Evolutionary conservation across 2,113 vertebrate genomes (phyloP), one percentile per base, ranked within the genome.

Genomic region (Picathartes gymnocephalus): DNA sequence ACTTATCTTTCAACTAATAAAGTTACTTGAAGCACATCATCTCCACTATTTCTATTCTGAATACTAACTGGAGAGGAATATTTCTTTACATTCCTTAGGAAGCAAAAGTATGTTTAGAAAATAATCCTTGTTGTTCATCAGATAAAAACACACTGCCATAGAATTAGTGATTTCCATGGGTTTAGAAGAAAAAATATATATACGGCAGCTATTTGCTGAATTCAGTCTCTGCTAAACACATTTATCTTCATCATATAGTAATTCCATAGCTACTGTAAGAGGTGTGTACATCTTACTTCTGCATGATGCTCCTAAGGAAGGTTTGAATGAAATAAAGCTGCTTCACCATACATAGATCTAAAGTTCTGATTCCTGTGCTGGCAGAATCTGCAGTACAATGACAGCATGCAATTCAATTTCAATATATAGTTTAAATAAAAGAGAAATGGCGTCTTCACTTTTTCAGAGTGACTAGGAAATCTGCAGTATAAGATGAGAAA

Each of bases 401-500:
- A 47, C 27, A 85, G 28, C 19, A 53, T 28, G 13, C 35, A 45
- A 90, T 60, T 81, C 11, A 68, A 79, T 74, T 78, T 94, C 77
- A 85, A 95, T 48, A 69, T 42, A 54, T 53, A 93, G 96, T 33
- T 87, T 77, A 92, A 90, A 71, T 88, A 73, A 91, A 89, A 94
- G 33, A 88, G 11, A 90, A 89, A 81, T 16, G 9, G 27, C 50
- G 37, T 70, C 54, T 76, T 88, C 62, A 60, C 27, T 9, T 53
- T 91, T 86, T 74, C 60, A 79, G 47, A 86, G 23, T 62, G 96
- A 77, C 39, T 47, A 73, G 35, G 69, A 50, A 61, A 82, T 91
- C 42, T 86, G 24, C 27, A 94, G 42, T 22, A 81, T 23, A 51
- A 7, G 35, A 65, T 66, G 57, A 72, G 22, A 80, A 88, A 86